phyloP scores from a whole-genome alignment of 1,140 invertebrate species.

The Drosophila seguyi region DNA sequence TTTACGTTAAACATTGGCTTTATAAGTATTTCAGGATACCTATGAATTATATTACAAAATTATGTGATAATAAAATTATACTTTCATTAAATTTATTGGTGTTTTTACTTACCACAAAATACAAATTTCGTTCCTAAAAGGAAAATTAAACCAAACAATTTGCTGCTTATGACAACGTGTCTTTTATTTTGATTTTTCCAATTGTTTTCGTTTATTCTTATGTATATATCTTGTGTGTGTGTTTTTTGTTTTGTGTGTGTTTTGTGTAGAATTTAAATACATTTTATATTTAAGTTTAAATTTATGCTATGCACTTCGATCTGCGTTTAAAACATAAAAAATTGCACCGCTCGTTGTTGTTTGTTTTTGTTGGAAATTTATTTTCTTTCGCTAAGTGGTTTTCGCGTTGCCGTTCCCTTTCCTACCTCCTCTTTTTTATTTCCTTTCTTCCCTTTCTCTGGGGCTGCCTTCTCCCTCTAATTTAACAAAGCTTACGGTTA shows the following conservation, averaged over 20 bases:
- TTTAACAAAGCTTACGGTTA: constrained; percentile 68
- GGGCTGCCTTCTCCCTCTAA: constrained; percentile 9
- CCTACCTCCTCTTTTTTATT: background rate
- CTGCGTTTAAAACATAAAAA: constrained; percentile 80
- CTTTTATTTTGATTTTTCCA: constrained; percentile 52
- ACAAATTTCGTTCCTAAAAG: too few species aligned
- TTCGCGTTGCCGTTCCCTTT: background rate
- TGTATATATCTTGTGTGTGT: constrained; percentile 38
- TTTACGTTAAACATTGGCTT: background rate
- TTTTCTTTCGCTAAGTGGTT: constrained; percentile 33
- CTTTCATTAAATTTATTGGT: too few species aligned
- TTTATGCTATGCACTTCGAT: constrained; percentile 82
- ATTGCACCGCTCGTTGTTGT: constrained; percentile 81
- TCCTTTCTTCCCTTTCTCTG: background rate
- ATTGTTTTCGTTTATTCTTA: constrained; percentile 45
- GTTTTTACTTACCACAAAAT: background rate
- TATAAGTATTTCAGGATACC: background rate
- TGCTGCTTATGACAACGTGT: constrained; percentile 55
- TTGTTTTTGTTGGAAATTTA: constrained; percentile 28
- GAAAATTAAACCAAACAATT: constrained; percentile 10
- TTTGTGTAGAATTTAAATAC: constrained; percentile 81
- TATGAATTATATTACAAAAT: background rate
- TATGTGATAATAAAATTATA: background rate
- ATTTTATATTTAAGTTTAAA: constrained; percentile 68
- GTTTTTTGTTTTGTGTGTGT: constrained; percentile 26